Evolutionary conservation across 2,113 vertebrate species (phyloP).

Genomic region (Stegastes partitus): DNA sequence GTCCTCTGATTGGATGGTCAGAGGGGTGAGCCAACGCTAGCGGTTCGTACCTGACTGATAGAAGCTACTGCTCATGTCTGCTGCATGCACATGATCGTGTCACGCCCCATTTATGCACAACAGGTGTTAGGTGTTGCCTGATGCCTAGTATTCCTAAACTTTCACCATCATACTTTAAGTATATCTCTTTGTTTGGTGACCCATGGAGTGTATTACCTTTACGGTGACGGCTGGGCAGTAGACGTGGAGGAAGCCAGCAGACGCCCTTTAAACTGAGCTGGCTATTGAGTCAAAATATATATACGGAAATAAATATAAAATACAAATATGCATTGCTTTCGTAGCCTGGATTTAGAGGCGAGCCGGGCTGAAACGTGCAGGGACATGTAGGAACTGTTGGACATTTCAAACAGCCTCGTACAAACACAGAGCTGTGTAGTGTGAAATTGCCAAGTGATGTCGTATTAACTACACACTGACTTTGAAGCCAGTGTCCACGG

Average conservation of each 20-base stretch:
- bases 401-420: slow-evolving; percentile 43
- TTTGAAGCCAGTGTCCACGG: slow-evolving; percentile 43
- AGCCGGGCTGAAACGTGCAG: slow-evolving; percentile 6
- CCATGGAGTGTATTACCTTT: too few species aligned
- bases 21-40: too few species aligned
- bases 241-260: not conserved
- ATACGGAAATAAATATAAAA: not conserved
- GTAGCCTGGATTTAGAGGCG: slow-evolving; percentile 5
- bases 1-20: too few species aligned
- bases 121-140: too few species aligned
- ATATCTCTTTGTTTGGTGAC: too few species aligned
- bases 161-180: too few species aligned
- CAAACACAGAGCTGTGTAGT: slow-evolving; percentile 56
- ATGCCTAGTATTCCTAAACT: too few species aligned
- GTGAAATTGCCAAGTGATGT: slow-evolving; percentile 61
- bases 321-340: slow-evolving; percentile 10
- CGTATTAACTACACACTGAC: slow-evolving; percentile 36
- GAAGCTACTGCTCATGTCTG: too few species aligned
- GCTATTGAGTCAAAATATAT: not conserved
- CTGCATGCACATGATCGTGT: too few species aligned
- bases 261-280: not conserved
- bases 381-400: slow-evolving; percentile 12
- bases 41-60: too few species aligned
- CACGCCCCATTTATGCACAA: too few species aligned
- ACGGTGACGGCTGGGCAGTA: too few species aligned